A percentile compares a stretch with the other conserved stretches of the same genome.
Evolutionary conservation across 2,888 invertebrate species (phyloP).

Genomic region (Leucozona laternaria): DNA sequence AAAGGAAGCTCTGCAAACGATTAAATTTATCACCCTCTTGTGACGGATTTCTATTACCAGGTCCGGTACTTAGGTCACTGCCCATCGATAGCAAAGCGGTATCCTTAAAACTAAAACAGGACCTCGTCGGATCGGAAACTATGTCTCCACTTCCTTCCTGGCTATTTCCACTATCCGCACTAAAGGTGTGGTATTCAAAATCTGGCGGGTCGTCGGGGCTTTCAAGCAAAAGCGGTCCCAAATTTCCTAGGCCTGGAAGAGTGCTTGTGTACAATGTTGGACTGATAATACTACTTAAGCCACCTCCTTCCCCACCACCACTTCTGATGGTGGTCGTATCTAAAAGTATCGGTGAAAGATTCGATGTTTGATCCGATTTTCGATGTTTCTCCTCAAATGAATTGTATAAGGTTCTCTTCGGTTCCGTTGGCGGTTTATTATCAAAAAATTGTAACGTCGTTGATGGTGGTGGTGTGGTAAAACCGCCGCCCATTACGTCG

Average conservation of each 20-base stretch:
- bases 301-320: slow-evolving; percentile 14
- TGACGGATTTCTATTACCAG: slow-evolving; percentile 64
- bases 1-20: slow-evolving; percentile 82
- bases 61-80: slow-evolving; percentile 79
- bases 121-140: slow-evolving; percentile 67
- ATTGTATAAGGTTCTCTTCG: slow-evolving; percentile 40
- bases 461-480: slow-evolving; percentile 81
- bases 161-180: slow-evolving; percentile 68
- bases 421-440: slow-evolving; percentile 58
- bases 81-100: slow-evolving; percentile 79
- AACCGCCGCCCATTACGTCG: slow-evolving; percentile 83
- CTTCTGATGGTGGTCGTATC: slow-evolving; percentile 31
- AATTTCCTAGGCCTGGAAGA: slow-evolving; percentile 54
- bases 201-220: slow-evolving; percentile 83
- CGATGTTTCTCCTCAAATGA: slow-evolving; percentile 63
- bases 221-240: slow-evolving; percentile 79
- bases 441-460: slow-evolving; percentile 73
- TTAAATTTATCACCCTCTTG: slow-evolving; percentile 78
- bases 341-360: slow-evolving; percentile 36
- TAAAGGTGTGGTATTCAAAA: slow-evolving; percentile 79
- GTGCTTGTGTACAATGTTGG: slow-evolving; percentile 56
- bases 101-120: slow-evolving; percentile 72
- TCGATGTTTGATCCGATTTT: slow-evolving; percentile 67
- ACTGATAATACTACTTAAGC: slow-evolving; percentile 19
- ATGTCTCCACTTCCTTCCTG: slow-evolving; percentile 67